A percentile compares a stretch with the other conserved stretches of the same genome.
Conservation (phyloP, 2,113 vertebrate genomes). For the Dipodomys merriami region DNA sequence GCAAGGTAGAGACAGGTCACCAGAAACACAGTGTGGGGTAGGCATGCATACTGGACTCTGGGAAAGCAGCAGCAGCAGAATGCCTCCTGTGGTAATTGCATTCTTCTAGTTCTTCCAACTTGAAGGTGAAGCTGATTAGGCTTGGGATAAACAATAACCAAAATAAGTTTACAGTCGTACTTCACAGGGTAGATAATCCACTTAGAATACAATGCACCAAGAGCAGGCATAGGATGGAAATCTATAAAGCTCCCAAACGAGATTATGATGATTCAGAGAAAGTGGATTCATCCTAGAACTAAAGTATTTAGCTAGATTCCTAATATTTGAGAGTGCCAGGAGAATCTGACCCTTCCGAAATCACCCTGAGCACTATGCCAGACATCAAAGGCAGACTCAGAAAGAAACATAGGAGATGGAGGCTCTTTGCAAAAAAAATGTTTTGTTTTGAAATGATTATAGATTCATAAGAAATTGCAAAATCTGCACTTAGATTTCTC, state of each 20-base stretch:
- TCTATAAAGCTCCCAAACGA: slow-evolving; percentile 27
- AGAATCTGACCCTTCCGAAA: background rate
- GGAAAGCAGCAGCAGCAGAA: background rate
- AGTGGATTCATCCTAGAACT: slow-evolving; percentile 19
- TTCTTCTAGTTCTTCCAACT: slow-evolving; percentile 57
- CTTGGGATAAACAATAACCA: slow-evolving; percentile 69
- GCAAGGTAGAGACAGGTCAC: too few species aligned
- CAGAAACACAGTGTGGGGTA: background rate
- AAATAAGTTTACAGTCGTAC: slow-evolving; percentile 61
- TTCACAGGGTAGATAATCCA: slow-evolving; percentile 61
- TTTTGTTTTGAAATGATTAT: background rate
- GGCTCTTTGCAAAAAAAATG: background rate
- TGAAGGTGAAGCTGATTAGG: slow-evolving; percentile 71
- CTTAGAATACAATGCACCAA: slow-evolving; percentile 58
- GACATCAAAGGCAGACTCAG: background rate
- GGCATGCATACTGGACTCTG: too few species aligned
- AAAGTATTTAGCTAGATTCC: background rate
- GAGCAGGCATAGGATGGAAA: slow-evolving; percentile 49
- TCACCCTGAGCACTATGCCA: background rate
- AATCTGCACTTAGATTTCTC: background rate
- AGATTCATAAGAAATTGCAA: background rate
- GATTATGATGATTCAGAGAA: slow-evolving; percentile 29
- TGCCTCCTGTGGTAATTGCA: background rate
- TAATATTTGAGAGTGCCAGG: background rate
- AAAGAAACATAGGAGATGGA: background rate